A percentile compares a stretch with the other conserved stretches of the same genome.
Conservation (phyloP, 2,113 vertebrate species). For the Australoheros scitulus region DNA sequence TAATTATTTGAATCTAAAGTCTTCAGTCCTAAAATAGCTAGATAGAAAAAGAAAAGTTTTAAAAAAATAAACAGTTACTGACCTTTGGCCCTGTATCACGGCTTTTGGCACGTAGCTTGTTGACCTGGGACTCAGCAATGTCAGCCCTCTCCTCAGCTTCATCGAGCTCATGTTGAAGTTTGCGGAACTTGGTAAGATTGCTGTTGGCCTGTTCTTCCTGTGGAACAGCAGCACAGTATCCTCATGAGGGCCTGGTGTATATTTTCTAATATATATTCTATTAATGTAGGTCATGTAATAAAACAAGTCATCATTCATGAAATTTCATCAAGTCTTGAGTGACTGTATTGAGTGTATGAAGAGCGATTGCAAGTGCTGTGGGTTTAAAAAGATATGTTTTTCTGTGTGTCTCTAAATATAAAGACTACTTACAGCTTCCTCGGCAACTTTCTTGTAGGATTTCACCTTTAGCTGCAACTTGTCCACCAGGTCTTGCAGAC, state of each 20-base stretch:
- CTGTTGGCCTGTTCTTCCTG: conserved; percentile 80
- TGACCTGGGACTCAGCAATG: conserved; percentile 80
- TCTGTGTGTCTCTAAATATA: not conserved
- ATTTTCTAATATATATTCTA: not conserved
- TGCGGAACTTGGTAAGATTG: conserved; percentile 75
- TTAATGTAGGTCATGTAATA: not conserved
- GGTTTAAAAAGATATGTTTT: not conserved
- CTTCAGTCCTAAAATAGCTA: not conserved
- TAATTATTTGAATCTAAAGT: not conserved
- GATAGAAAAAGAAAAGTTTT: not conserved
- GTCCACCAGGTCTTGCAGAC: conserved; percentile 87
- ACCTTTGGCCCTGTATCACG: conserved; percentile 76
- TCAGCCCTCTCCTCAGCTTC: conserved; percentile 79
- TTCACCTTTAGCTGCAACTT: conserved; percentile 82
- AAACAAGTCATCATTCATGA: not conserved
- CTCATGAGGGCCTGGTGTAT: not conserved
- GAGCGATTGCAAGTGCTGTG: not conserved
- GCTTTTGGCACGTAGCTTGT: conserved; percentile 78
- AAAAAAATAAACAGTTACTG: not conserved
- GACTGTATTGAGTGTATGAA: too few species aligned
- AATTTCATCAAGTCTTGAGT: not conserved
- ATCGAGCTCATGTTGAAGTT: conserved; percentile 76
- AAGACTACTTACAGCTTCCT: conserved; percentile 76
- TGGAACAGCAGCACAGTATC: not conserved
- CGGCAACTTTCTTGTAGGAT: conserved; percentile 83